These are phyloP conservation scores for Xiphophorus birchmanni DNA, from an alignment of 2,797 vertebrate species.

Conservation along the genomic window DNA sequence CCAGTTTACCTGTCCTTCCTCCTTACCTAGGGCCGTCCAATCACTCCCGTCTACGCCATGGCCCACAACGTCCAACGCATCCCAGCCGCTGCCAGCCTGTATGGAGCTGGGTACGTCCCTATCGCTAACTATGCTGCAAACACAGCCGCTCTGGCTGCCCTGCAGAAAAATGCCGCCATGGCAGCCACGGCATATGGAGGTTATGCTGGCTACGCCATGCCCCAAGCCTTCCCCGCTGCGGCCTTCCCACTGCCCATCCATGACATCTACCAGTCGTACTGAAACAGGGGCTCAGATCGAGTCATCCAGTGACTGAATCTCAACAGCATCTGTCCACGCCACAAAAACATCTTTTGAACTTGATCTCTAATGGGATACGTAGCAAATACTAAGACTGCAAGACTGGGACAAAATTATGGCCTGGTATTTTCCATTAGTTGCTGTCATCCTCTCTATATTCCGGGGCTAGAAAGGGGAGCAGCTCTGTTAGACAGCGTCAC, in stretches of 20 bases:
- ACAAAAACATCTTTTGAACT: constrained; percentile 43
- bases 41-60: constrained; percentile 97
- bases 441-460: constrained; percentile 17
- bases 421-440: constrained; percentile 20
- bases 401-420: constrained; percentile 23
- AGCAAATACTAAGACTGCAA: constrained; percentile 36
- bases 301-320: constrained; percentile 50
- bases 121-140: constrained; percentile 87
- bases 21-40: constrained; percentile 88
- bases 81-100: constrained; percentile 86
- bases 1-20: background rate
- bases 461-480: constrained; percentile 19
- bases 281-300: constrained; percentile 57
- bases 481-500: constrained; percentile 26
- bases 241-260: constrained; percentile 95
- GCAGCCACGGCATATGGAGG: constrained; percentile 86
- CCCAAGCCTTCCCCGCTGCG: constrained; percentile 90
- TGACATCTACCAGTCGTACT: constrained; percentile 96
- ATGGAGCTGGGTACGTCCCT: constrained; percentile 91
- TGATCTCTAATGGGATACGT: constrained; percentile 40
- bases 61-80: constrained; percentile 93
- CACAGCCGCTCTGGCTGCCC: constrained; percentile 89
- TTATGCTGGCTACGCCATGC: constrained; percentile 89
- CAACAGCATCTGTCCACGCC: constrained; percentile 28
- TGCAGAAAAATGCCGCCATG: constrained; percentile 92